Base-by-base conservation (phyloP, 2,113 vertebrate species). In the Vireo altiloquus region DNA sequence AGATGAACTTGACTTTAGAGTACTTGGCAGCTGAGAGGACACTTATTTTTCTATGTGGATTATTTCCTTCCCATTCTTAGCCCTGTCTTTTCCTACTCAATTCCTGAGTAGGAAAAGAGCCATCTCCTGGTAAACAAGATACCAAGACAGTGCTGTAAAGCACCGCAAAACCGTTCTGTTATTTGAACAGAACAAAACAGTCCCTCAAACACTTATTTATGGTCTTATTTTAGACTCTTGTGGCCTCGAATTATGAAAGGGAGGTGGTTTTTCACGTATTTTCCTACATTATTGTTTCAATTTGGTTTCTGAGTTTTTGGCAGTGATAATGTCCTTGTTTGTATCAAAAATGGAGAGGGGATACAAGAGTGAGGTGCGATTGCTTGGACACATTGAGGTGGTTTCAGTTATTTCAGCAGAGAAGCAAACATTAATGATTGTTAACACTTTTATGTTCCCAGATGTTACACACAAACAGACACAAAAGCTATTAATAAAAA, bases 161-260 rank as follows among this genome's bases (percentile, higher is more conserved):
- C 79, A 89, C 85, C 3, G 0, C 85, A 92, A 92, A 96, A 89
- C 22, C 14, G 0, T 79, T 81, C 39, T 44, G 39, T 59, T 84
- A 22, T 64, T 92, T 77, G 56, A 87, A 69, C 54, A 53, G 40
- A 81, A 57, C 53, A 86, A 87, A 93, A 83, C 18, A 15, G 19
- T 78, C 72, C 60, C 46, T 70, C 39, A n/a, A 72, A 47, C 42
- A 20, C 40, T 95, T 69, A 86, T 83, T 89, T 92, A 82, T 28
- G 79, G 81, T 30, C 82, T 95, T 84, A 90, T 94, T 96, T 96
- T 92, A 95, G 85, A 76, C 28, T 78, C 57, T 28, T 63, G 54
- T 72, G 90, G 79, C 19, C 49, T 87, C 0, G 0, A 84, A 79
- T 90, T 82, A 71, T 61, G 76, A 84, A 90, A 86, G 21, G 12